Base-by-base conservation (phyloP, 2,888 invertebrate genomes). In the Lydus trimaculatus region DNA sequence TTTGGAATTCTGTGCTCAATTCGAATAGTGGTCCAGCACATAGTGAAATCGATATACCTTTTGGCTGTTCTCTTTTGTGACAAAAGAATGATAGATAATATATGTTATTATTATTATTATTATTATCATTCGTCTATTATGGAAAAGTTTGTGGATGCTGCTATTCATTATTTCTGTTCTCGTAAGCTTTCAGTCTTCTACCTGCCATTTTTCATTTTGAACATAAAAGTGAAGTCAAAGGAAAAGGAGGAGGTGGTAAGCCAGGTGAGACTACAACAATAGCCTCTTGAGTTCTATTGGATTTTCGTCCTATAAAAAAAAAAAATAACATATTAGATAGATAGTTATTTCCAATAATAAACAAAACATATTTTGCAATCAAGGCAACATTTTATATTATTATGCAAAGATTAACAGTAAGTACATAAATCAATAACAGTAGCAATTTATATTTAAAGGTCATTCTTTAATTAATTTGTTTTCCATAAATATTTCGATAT, bases 261-360 rank as follows among this genome's bases (percentile, higher is more conserved):
- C 48, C 48, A 48, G 48, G 48, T 48, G 48, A 48, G 48, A 48
- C 20, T 48, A 48, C 48, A 48, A 48, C 48, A 48, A 48, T 48
- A 48, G 48, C 48, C 48, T 48, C 48, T 48, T 17, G 48, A 48
- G 48, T 48, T 48, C 48, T 48, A 48, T 48, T 48, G 20, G 48
- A 20, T 48, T 48, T 48, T 48, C 13, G n/a, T n/a, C n/a, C n/a
- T 3, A 11, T 1, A 9, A 48, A 48, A 48, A 48, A 9, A 11
- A 1, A n/a, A n/a, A 17, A 43, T 1, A 43, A 43, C n/a, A 7
- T 43, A 36, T 36, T 36, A 43, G 43, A 17, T 43, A 43, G n/a
- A n/a, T n/a, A n/a, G n/a, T n/a, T 33, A 9, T 43, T n/a, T n/a
- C 17, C 17, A 3, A 43, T 43, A 43, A 43, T 17, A 33, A 33